phyloP scores from a whole-genome alignment of 1,140 invertebrate species.

The Helicoverpa armigera region DNA sequence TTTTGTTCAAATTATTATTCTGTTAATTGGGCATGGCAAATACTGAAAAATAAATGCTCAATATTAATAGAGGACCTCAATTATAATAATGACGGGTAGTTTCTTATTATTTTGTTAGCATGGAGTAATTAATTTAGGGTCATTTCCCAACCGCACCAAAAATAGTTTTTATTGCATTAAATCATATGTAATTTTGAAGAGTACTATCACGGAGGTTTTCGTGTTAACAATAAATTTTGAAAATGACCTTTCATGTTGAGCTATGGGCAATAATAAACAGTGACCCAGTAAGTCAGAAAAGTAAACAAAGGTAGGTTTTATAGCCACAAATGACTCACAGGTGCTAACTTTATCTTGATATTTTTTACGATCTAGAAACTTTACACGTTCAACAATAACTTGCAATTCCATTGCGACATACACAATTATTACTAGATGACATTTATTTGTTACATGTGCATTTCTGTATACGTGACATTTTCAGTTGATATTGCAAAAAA shows the following conservation, averaged over 20 bases:
- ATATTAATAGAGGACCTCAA: no score
- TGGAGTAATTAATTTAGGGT: no score
- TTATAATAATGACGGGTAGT: no score
- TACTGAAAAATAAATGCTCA: no score
- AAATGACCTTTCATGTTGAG: conserved; percentile 18
- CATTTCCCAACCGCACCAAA: no score
- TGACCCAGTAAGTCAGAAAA: conserved; percentile 14
- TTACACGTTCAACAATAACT: neutral
- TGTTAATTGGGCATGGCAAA: no score
- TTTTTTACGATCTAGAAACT: conserved; percentile 13
- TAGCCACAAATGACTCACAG: neutral
- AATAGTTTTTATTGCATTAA: neutral
- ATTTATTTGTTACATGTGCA: neutral
- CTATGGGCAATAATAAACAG: conserved; percentile 13
- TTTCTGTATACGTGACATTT: no score
- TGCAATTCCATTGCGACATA: neutral
- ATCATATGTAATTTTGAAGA: conserved; percentile 1
- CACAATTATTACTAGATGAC: neutral
- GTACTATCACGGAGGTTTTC: conserved; percentile 21
- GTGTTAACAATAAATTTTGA: conserved; percentile 19
- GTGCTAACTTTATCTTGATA: conserved; percentile 9
- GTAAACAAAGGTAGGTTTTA: conserved; percentile 7
- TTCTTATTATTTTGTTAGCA: no score
- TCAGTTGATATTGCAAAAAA: no score
- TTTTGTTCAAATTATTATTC: no score